Base-by-base conservation (phyloP, 2,113 vertebrate genomes). In the Sorex araneus region DNA sequence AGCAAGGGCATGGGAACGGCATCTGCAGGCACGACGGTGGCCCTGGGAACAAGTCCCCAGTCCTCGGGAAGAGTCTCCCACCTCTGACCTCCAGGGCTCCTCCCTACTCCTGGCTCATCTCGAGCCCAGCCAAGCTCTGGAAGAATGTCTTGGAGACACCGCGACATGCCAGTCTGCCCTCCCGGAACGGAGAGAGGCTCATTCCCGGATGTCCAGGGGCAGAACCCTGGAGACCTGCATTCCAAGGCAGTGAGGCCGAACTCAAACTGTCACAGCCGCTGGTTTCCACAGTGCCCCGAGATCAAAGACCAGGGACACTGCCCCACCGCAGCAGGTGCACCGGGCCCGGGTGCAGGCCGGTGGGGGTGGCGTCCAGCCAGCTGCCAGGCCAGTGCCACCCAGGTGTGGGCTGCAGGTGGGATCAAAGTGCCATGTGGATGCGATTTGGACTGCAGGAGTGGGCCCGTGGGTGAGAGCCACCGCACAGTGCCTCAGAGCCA, bases 391-490 rank as follows among this genome's bases (percentile, higher is more conserved):
- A 0, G n/a, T 34, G n/a, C 84, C 32, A 63, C 73, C 13, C 89
- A 96, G 92, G 91, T 95, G 94, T 87, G 94, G 89, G 47, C 32
- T 34, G 30, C 92, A 94, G 94, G 92, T 95, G 93, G 89, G 92
- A 94, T 97, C 97, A 96, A 95, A 96, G 94, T 50, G 25, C n/a
- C 8, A 4, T 66, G 30, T 71, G 90, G 81, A 78, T 69, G 30
- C 28, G 73, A 89, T 73, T 93, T 79, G 73, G 57, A 89, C 90
- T 69, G 36, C 96, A 92, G 0, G 30, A 84, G 91, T 27, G 70
- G 78, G 94, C 80, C 96, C 88, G 66, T 92, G 96, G 93, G 87
- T 76, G 94, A 91, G 94, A 96, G 92, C 92, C 87, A 85, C 94
- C 74, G 40, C 36, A 6, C 8, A 80, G 90, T 74, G 79, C 96